Percentiles rank a stretch among this genome's conserved stretches.
Conservation (phyloP, 2,888 invertebrate genomes). For the Sisyra nigra region DNA sequence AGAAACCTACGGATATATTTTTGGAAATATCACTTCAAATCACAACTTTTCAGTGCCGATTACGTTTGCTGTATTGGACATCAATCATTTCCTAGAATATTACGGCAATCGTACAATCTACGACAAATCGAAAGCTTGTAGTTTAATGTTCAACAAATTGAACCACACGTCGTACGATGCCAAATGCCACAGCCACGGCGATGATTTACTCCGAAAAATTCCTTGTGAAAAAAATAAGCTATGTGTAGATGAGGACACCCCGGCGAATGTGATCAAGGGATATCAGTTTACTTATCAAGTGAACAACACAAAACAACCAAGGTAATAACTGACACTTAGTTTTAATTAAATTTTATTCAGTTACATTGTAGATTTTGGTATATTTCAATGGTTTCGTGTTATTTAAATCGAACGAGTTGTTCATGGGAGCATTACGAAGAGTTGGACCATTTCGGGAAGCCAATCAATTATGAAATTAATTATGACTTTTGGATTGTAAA, state of each 20-base stretch:
- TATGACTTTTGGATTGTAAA: slow-evolving; percentile 96
- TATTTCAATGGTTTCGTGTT: slow-evolving; percentile 85
- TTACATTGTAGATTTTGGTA: slow-evolving; percentile 73
- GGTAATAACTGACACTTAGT: no score
- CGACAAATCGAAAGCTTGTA: slow-evolving; percentile 60
- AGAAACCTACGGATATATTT: slow-evolving; percentile 87
- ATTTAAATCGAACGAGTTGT: slow-evolving; percentile 62
- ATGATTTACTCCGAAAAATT: slow-evolving; percentile 66
- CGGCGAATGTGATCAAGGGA: slow-evolving; percentile 68
- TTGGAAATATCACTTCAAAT: slow-evolving; percentile 79
- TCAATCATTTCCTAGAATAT: slow-evolving; percentile 75
- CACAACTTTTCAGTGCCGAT: slow-evolving; percentile 47
- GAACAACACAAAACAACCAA: slow-evolving; percentile 75
- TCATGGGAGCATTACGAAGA: slow-evolving; percentile 67
- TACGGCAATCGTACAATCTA: slow-evolving; percentile 58
- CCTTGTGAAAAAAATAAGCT: slow-evolving; percentile 64
- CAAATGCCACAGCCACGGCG: slow-evolving; percentile 60
- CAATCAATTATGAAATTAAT: slow-evolving; percentile 31
- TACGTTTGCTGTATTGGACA: slow-evolving; percentile 81
- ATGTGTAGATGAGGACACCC: slow-evolving; percentile 76
- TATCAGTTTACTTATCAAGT: slow-evolving; percentile 92
- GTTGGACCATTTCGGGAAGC: slow-evolving; percentile 9
- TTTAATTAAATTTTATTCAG: slow-evolving; percentile 2
- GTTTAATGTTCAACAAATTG: slow-evolving; percentile 72
- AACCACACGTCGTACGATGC: slow-evolving; percentile 71